A percentile compares a stretch with the other conserved stretches of the same genome.
These are phyloP conservation scores for Digitonthophagus gazella DNA, from an alignment of 2,888 invertebrate species.

Conservation along the genomic window DNA sequence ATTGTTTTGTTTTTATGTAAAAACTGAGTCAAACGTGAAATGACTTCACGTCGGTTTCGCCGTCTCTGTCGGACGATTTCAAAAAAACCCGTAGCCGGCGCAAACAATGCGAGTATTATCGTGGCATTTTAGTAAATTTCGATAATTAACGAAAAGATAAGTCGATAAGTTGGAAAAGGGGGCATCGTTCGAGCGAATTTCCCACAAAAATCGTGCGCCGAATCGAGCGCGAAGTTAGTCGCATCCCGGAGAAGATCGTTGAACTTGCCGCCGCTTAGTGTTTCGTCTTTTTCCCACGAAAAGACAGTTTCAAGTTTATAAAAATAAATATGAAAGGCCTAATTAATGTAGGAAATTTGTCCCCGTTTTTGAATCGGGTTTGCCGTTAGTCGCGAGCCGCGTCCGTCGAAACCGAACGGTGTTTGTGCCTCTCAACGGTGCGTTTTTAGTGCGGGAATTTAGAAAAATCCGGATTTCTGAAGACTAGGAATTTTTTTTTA, in stretches of 20 bases:
- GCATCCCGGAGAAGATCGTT: slow-evolving; percentile 41
- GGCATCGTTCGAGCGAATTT: neutral
- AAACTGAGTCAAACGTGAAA: neutral
- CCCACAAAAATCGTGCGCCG: no score
- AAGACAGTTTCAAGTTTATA: slow-evolving; percentile 43
- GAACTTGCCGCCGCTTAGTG: slow-evolving; percentile 43
- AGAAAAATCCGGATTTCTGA: slow-evolving; percentile 36
- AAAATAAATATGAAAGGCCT: slow-evolving; percentile 53
- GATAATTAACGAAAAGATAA: slow-evolving; percentile 3
- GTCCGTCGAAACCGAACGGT: slow-evolving; percentile 39
- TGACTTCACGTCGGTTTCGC: slow-evolving; percentile 9
- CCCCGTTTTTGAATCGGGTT: slow-evolving; percentile 48
- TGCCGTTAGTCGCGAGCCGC: slow-evolving; percentile 44
- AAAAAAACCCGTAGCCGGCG: neutral
- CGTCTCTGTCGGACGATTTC: slow-evolving; percentile 5
- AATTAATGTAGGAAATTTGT: slow-evolving; percentile 48
- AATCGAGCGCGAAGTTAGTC: no score
- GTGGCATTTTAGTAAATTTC: neutral
- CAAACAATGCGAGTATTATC: neutral
- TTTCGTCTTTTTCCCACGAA: slow-evolving; percentile 49
- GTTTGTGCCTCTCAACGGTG: neutral
- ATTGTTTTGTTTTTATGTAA: slow-evolving; percentile 5
- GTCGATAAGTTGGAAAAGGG: neutral
- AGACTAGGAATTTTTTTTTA: slow-evolving; percentile 47
- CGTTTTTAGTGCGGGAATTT: slow-evolving; percentile 26